Conservation (phyloP, 2,797 vertebrate genomes). For the Naso thynnoides region DNA sequence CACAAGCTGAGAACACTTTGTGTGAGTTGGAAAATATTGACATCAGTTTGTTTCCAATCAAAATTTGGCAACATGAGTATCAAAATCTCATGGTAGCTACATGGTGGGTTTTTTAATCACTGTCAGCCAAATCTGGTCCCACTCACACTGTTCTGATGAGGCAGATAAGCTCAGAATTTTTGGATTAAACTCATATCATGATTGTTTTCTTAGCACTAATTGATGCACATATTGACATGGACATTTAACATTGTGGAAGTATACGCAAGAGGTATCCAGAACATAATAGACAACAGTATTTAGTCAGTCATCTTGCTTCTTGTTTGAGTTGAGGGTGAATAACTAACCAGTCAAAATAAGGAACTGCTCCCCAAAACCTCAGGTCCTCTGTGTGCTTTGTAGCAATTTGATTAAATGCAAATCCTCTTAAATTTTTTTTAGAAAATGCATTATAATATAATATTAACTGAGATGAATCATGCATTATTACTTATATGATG, state of each 20-base stretch:
- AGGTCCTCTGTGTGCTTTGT: not conserved
- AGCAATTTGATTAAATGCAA: not conserved
- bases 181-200: not conserved
- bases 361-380: not conserved
- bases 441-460: not conserved
- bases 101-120: not conserved
- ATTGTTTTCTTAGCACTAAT: not conserved
- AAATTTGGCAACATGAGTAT: not conserved
- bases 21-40: no score
- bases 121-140: not conserved
- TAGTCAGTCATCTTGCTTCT: not conserved
- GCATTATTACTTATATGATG: not conserved
- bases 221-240: not conserved
- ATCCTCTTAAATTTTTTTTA: not conserved
- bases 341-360: not conserved
- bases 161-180: not conserved
- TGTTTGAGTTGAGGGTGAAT: not conserved
- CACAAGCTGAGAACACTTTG: not conserved
- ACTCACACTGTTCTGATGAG: not conserved
- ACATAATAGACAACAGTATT: not conserved
- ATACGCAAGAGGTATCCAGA: not conserved
- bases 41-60: not conserved
- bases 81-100: not conserved
- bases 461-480: not conserved
- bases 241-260: not conserved